Evolutionary conservation across 2,113 vertebrate genomes (phyloP).

Genomic region (Andinoacara biseriatus): DNA sequence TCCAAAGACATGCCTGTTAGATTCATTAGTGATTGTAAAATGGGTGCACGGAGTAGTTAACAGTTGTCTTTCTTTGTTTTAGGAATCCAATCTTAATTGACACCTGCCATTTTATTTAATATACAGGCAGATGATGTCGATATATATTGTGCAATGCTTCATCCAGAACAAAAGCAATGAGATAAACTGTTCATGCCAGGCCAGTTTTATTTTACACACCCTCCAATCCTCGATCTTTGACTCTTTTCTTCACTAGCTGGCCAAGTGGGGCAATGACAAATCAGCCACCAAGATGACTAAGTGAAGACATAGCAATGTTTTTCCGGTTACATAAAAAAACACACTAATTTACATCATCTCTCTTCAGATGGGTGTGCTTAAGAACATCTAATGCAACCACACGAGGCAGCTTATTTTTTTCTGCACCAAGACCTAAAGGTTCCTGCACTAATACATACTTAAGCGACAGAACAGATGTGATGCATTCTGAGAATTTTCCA

Average conservation of each 20-base stretch:
- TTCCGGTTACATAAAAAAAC: not conserved
- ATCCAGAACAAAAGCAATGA: not conserved
- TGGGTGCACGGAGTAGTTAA: too few relatives aligned
- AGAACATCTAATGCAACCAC: not conserved
- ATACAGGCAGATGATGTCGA: not conserved
- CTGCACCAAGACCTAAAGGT: not conserved
- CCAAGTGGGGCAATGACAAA: conserved; percentile 18
- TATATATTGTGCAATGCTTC: not conserved
- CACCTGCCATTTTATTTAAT: not conserved
- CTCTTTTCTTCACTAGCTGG: not conserved
- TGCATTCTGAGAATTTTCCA: conserved; percentile 11
- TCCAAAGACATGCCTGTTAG: too few relatives aligned
- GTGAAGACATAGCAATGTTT: not conserved
- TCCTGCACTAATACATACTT: not conserved
- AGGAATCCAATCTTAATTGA: too few relatives aligned
- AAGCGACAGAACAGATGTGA: not conserved
- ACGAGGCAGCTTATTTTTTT: not conserved
- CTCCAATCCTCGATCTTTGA: not conserved
- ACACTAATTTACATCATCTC: not conserved
- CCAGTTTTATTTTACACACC: conserved; percentile 32
- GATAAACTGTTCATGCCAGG: not conserved
- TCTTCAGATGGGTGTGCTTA: not conserved
- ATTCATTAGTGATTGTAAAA: too few relatives aligned
- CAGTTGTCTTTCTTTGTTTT: too few relatives aligned
- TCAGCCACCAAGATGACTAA: conserved; percentile 1